phyloP scores from a whole-genome alignment of 2,888 invertebrate genomes.

The Platycheirus albimanus region DNA sequence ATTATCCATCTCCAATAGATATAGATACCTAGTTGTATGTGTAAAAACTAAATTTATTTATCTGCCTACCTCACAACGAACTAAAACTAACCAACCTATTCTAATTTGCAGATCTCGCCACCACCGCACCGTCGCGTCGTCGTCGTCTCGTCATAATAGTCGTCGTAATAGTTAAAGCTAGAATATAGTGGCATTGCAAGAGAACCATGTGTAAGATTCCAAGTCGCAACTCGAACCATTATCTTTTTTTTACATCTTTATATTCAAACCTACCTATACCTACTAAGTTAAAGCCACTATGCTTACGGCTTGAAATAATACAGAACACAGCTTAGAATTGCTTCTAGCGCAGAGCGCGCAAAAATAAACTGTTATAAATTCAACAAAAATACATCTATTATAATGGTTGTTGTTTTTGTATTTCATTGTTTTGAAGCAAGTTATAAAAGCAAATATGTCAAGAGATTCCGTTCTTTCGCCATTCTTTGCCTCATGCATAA shows the following conservation, averaged over 20 bases:
- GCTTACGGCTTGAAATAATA: neutral
- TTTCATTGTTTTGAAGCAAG: slow-evolving; percentile 37
- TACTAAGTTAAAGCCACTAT: neutral
- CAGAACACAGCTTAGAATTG: neutral
- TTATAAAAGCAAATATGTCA: slow-evolving; percentile 56
- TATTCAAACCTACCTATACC: neutral
- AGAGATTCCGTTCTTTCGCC: slow-evolving; percentile 63
- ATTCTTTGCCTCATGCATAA: slow-evolving; percentile 53
- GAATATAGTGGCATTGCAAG: neutral
- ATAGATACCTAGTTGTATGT: slow-evolving; percentile 27
- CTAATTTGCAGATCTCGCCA: slow-evolving; percentile 20
- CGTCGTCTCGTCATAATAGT: no score
- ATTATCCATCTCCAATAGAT: slow-evolving; percentile 38
- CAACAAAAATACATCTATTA: slow-evolving; percentile 55
- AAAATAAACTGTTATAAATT: slow-evolving; percentile 59
- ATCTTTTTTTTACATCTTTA: neutral
- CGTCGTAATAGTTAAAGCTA: slow-evolving; percentile 15
- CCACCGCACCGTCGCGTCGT: no score
- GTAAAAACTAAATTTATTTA: slow-evolving; percentile 14
- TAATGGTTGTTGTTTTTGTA: slow-evolving; percentile 32
- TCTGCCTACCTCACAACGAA: neutral
- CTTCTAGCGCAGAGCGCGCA: slow-evolving; percentile 1
- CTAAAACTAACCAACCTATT: neutral
- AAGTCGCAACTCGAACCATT: neutral
- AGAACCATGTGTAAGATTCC: slow-evolving; percentile 24